Evolutionary conservation across 2,888 invertebrate genomes (phyloP), one percentile per base, ranked within the genome.

Genomic region (Tryphoninae sp.): DNA sequence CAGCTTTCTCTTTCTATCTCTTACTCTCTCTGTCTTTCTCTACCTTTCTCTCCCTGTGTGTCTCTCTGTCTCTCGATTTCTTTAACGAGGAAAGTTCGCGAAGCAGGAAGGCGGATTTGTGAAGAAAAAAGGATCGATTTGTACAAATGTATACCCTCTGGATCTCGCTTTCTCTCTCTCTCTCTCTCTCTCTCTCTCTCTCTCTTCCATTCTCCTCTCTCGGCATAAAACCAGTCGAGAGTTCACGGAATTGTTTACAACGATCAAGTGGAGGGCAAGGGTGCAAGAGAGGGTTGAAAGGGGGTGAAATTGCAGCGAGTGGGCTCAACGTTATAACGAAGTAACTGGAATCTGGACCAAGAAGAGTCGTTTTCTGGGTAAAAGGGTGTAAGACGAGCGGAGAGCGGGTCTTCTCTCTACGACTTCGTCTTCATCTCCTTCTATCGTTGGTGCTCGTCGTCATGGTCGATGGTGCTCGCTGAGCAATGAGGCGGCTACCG

Each of bases 301-400:
- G 73, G 45, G 51, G 40, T 40, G 51, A 62, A 59, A 69, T 22
- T 58, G 22, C 80, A 71, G 23, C 42, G 71, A 68, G 62, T 64
- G 69, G 64, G 69, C 74, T 78, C 76, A 69, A 77, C 61, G 75
- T 76, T 79, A 80, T 82, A 82, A 82, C 82, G 82, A 80, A 82
- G 82, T 82, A 82, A 82, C 82, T 73, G 64, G 82, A 82, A 82
- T 82, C 82, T 77, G 77, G 76, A 77, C 80, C 69, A 80, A 51
- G 80, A 55, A 80, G 82, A 65, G 73, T 80, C 82, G 80, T 76
- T 82, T 80, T 76, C 76, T 69, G 72, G 76, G 67, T 59, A 76
- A 79, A 76, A 82, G 82, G 76, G 79, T 80, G 82, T 69, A 82
- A 82, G 80, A 69, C 72, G 76, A 82, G 82, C 77, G 58, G 16